phyloP scores from a whole-genome alignment of 2,888 invertebrate species.

The Epirrita christyi region DNA sequence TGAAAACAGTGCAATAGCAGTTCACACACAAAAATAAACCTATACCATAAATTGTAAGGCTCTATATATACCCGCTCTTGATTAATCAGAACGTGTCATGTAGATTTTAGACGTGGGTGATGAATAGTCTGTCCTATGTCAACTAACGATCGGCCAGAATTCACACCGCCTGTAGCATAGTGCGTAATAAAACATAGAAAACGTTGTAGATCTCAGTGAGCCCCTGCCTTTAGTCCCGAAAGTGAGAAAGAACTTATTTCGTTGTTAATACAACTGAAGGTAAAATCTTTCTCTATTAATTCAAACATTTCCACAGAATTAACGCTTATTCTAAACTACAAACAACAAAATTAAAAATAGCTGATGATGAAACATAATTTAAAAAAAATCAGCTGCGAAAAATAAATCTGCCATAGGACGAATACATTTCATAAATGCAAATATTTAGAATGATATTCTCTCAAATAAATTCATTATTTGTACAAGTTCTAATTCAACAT shows the following conservation, averaged over 20 bases:
- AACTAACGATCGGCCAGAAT: slow-evolving; percentile 12
- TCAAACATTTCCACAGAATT: slow-evolving; percentile 25
- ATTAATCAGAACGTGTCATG: slow-evolving; percentile 18
- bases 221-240: slow-evolving; percentile 10
- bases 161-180: background rate
- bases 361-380: slow-evolving; percentile 9
- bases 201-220: slow-evolving; percentile 3
- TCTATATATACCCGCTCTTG: slow-evolving; percentile 12
- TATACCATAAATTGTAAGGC: slow-evolving; percentile 8
- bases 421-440: slow-evolving; percentile 43
- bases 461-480: slow-evolving; percentile 42
- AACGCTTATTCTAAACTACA: slow-evolving; percentile 28
- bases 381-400: slow-evolving; percentile 24
- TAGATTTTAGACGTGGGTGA: slow-evolving; percentile 2
- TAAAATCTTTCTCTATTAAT: slow-evolving; percentile 1
- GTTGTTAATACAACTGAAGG: slow-evolving; percentile 7
- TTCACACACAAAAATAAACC: slow-evolving; percentile 19
- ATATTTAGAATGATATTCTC: slow-evolving; percentile 35
- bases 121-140: slow-evolving; percentile 9
- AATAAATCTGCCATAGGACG: slow-evolving; percentile 36
- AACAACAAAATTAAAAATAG: slow-evolving; percentile 27
- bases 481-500: slow-evolving; percentile 27
- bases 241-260: too few relatives aligned
- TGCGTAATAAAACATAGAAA: background rate
- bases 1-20: slow-evolving; percentile 13